These are phyloP conservation scores for Murina feae DNA, from an alignment of 2,113 vertebrate genomes.

Conservation along the genomic window DNA sequence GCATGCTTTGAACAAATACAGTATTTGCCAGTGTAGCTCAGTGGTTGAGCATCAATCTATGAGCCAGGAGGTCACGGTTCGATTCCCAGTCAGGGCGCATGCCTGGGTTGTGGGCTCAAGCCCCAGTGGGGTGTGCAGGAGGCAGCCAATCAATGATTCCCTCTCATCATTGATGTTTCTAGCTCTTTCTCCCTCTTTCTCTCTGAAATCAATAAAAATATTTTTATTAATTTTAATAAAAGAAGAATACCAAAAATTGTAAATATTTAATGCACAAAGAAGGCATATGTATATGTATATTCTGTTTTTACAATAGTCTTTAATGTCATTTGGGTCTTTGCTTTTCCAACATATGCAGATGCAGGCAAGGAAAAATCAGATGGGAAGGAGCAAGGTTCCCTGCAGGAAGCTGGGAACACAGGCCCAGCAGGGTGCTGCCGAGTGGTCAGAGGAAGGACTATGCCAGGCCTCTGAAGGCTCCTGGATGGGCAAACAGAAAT, in stretches of 20 bases:
- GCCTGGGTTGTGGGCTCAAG: no score
- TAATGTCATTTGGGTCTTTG: neutral
- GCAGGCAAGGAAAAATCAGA: neutral
- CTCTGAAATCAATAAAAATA: no score
- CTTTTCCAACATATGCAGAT: neutral
- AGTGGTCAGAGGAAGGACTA: neutral
- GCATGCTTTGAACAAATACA: neutral
- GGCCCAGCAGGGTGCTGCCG: neutral
- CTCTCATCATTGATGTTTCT: no score
- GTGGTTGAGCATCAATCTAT: no score
- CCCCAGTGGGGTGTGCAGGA: no score
- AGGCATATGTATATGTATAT: neutral
- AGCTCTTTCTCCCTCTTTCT: no score
- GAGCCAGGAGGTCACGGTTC: no score
- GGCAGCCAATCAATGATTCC: no score
- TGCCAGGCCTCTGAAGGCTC: neutral
- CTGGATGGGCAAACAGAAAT: neutral
- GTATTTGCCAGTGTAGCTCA: no score
- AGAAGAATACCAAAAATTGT: neutral
- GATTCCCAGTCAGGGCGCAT: no score
- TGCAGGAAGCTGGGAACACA: neutral
- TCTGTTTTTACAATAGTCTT: conserved; percentile 22
- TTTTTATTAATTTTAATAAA: no score
- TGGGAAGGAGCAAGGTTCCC: neutral
- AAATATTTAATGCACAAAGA: neutral